Evolutionary conservation across 2,113 vertebrate species (phyloP), one percentile per base, ranked within the genome.

Genomic region (Aspiorhynchus laticeps): DNA sequence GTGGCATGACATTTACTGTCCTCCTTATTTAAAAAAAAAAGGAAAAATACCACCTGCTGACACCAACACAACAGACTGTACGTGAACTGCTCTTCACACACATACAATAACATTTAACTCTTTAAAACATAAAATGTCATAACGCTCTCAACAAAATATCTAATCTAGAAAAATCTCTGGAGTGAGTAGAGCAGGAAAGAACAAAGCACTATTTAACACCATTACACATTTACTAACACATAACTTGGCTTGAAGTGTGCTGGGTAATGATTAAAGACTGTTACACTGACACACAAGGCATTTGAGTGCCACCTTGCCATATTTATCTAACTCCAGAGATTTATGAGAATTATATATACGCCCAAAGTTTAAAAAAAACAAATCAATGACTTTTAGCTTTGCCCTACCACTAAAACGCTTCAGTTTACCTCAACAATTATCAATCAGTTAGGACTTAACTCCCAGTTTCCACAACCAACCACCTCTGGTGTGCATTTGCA

Each of bases 241-340:
- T 88, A 84, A 80, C 69, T 63, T 81, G 59, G 53, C 75, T 80
- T 84, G 84, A 88, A 86, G 88, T 67, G 80, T 83, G 84, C 46
- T 43, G 85, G 92, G 87, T 94, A 95, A 95, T 94, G 91, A 94
- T 95, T 95, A 79, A 94, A 92, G 41, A 84, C 7, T 19, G 65
- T 26, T 14, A 84, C 19, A 73, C 48, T 74, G 15, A 73, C 48
- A 84, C 48, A 84, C 7, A 51, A 51, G 43, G 28, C 19, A 71
- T 71, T 71, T 69, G 7, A 36, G 28, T 24, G 11, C n/a, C 80
- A 69, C 61, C 46, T 51, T 71, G 43, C 26, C 38, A 46, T 69
- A 69, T 48, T 48, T n/a, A 48, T 83, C 19, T 36, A 73, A 61
- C 21, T 61, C 10, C 1, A 5, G 28, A 56, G 9, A 3, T 56